phyloP scores from a whole-genome alignment of 2,113 vertebrate genomes.

The Takifugu bimaculatus region DNA sequence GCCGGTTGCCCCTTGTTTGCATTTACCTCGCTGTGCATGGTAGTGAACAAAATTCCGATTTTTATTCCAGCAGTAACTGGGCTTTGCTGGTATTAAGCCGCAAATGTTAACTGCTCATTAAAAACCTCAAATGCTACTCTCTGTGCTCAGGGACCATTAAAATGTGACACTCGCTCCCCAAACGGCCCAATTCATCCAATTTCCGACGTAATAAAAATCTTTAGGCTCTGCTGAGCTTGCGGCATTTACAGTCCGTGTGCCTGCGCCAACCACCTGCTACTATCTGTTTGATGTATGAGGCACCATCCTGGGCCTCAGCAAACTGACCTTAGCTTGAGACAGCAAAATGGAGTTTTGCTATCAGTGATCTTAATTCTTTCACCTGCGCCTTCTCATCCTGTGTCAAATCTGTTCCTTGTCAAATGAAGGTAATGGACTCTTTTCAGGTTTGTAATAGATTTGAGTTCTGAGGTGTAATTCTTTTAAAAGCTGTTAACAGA shows the following conservation, averaged over 20 bases:
- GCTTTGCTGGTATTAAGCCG: conserved; percentile 19
- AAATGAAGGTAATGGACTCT: conserved; percentile 1
- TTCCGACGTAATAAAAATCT: neutral
- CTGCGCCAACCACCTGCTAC: neutral
- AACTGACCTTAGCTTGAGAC: neutral
- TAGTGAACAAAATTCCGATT: conserved; percentile 17
- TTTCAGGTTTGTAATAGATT: conserved; percentile 1
- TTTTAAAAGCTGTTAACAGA: too few relatives aligned
- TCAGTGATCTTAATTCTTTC: neutral
- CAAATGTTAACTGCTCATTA: conserved; percentile 22
- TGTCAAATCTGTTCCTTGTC: too few relatives aligned
- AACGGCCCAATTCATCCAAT: neutral
- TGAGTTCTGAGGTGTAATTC: too few relatives aligned
- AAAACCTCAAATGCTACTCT: conserved; percentile 8
- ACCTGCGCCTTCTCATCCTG: neutral
- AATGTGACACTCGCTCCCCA: conserved; percentile 17
- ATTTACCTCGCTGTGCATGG: neutral
- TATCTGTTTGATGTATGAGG: neutral
- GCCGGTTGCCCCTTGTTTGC: conserved; percentile 10
- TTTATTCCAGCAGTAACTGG: conserved; percentile 15
- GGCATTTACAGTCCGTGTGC: neutral
- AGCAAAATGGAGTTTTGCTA: neutral
- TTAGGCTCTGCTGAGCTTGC: neutral
- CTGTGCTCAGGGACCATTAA: conserved; percentile 25
- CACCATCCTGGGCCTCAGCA: neutral